Evolutionary conservation across 2,113 vertebrate genomes (phyloP).

Genomic region (Mobula birostris): DNA sequence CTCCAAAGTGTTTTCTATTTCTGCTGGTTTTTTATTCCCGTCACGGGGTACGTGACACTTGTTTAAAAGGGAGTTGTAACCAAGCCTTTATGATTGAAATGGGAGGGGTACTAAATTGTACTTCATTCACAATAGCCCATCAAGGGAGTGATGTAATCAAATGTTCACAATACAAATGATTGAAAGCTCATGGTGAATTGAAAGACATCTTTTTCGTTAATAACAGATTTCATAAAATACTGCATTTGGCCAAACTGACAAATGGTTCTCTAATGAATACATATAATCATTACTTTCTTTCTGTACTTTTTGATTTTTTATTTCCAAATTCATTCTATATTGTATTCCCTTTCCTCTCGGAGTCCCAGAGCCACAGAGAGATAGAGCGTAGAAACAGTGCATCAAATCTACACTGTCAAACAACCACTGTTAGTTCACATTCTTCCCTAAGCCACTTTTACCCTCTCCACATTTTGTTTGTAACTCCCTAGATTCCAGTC

Average conservation of each 20-base stretch:
- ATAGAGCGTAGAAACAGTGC: too few relatives aligned
- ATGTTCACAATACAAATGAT: neutral
- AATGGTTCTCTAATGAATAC: neutral
- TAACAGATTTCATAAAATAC: neutral
- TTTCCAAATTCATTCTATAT: neutral
- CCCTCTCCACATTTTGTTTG: too few relatives aligned
- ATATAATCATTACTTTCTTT: neutral
- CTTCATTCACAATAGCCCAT: neutral
- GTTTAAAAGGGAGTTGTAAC: too few relatives aligned
- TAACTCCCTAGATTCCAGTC: too few relatives aligned
- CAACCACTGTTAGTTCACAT: too few relatives aligned
- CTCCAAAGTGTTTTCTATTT: too few relatives aligned
- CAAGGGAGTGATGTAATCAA: neutral
- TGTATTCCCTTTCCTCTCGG: neutral
- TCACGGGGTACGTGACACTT: too few relatives aligned
- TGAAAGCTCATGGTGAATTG: neutral
- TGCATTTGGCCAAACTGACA: neutral
- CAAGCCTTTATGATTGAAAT: too few relatives aligned
- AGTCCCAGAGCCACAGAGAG: too few relatives aligned
- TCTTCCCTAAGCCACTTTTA: too few relatives aligned
- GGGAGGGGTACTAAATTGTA: neutral
- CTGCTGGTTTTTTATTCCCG: too few relatives aligned
- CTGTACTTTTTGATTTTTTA: neutral
- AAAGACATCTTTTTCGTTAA: neutral
- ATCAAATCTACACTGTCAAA: too few relatives aligned